Conservation (phyloP, 1,140 invertebrate species). For the Drosophila erecta region DNA sequence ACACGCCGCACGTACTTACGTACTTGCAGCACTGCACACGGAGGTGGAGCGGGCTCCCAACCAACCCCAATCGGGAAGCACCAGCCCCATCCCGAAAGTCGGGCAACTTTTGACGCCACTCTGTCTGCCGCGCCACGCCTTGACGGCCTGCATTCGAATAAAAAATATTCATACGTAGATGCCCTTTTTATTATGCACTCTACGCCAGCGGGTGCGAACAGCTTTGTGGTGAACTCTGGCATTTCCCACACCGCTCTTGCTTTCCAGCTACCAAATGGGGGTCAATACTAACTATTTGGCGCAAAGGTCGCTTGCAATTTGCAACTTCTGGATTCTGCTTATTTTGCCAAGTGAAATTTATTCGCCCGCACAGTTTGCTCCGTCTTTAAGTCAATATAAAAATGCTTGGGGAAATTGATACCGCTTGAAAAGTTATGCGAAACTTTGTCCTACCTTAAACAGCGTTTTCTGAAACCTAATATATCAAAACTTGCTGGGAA, state of each 20-base stretch:
- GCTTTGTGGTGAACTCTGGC: conserved; percentile 33
- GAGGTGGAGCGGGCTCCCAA: too few relatives aligned
- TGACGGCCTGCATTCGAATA: conserved; percentile 67
- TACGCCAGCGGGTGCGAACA: conserved; percentile 34
- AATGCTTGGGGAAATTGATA: not conserved
- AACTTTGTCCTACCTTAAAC: not conserved
- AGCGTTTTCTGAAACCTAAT: not conserved
- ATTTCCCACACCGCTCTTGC: conserved; percentile 1
- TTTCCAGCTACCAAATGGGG: conserved; percentile 16
- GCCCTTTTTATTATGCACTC: conserved; percentile 61
- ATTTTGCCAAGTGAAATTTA: conserved; percentile 3
- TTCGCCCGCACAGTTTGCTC: not conserved
- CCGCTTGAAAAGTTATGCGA: not conserved
- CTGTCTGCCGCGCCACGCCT: conserved; percentile 78
- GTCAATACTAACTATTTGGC: conserved; percentile 34
- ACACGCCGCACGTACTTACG: conserved; percentile 23
- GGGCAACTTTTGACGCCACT: conserved; percentile 74
- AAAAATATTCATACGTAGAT: conserved; percentile 73
- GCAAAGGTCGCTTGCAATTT: conserved; percentile 26
- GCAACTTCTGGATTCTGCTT: conserved; percentile 10
- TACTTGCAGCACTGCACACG: not conserved
- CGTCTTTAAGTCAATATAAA: not conserved
- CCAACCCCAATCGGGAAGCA: too few relatives aligned
- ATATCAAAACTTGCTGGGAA: not conserved
- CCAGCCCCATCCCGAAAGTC: conserved; percentile 7